These are phyloP conservation scores for Acrobasis suavella DNA, from an alignment of 2,888 invertebrate genomes.

Conservation along the genomic window DNA sequence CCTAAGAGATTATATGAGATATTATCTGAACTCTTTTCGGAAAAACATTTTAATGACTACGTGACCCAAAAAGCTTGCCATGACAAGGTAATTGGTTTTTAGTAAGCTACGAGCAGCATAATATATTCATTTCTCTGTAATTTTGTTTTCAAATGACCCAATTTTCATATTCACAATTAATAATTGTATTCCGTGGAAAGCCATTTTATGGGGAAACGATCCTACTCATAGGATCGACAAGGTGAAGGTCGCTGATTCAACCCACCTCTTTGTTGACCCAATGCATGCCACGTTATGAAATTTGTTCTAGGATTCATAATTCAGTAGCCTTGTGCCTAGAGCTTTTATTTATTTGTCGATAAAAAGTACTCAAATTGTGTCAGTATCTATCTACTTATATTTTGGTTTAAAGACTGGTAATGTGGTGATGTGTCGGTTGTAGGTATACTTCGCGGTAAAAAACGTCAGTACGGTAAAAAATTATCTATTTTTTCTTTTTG, in stretches of 20 bases:
- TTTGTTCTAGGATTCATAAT: not conserved
- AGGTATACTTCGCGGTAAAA: too few species aligned
- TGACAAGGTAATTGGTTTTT: too few species aligned
- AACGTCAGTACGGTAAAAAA: too few species aligned
- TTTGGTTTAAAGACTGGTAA: too few species aligned
- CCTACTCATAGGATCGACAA: constrained; percentile 31
- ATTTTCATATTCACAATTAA: constrained; percentile 12
- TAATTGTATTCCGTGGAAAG: constrained; percentile 15
- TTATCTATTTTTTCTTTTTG: too few species aligned
- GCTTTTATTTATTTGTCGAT: not conserved
- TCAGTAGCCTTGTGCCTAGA: not conserved
- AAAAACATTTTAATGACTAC: too few species aligned
- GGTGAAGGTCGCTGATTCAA: constrained; percentile 61
- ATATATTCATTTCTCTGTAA: constrained; percentile 3
- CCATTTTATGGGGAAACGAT: constrained; percentile 12
- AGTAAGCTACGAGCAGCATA: not conserved
- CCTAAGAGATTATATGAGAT: too few species aligned
- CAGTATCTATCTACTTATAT: too few species aligned
- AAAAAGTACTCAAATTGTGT: too few species aligned
- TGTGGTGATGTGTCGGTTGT: too few species aligned
- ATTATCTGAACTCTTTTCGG: too few species aligned
- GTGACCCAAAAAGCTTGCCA: too few species aligned
- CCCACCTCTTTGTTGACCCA: constrained; percentile 34
- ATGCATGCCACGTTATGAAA: constrained; percentile 21
- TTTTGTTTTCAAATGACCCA: not conserved